Conservation (phyloP, 2,888 invertebrate genomes). For the Apomyelois bistriatella region DNA sequence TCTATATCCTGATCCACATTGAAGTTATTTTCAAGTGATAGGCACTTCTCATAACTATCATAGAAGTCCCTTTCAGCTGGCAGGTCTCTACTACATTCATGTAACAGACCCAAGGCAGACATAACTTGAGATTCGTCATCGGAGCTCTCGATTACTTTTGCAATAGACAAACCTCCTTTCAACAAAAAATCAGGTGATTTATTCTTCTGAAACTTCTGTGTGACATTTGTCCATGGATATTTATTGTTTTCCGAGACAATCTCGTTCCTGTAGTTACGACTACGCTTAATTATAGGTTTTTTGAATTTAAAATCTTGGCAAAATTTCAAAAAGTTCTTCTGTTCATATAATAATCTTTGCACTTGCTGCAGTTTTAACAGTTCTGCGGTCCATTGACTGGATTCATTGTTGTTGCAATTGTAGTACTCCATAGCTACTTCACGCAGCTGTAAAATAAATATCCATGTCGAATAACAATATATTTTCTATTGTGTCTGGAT, state of each 20-base stretch:
- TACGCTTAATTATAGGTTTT: slow-evolving; percentile 39
- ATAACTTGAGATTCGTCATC: slow-evolving; percentile 44
- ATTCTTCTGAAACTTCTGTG: slow-evolving; percentile 50
- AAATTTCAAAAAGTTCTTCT: slow-evolving; percentile 54
- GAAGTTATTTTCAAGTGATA: slow-evolving; percentile 16
- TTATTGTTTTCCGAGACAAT: slow-evolving; percentile 61
- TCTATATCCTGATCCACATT: slow-evolving; percentile 53
- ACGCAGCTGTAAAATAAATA: slow-evolving; percentile 74
- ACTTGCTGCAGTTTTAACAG: slow-evolving; percentile 64
- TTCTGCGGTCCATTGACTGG: slow-evolving; percentile 64
- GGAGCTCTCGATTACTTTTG: slow-evolving; percentile 42
- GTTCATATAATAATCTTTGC: slow-evolving; percentile 63
- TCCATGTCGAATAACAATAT: no score
- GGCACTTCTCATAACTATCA: slow-evolving; percentile 57
- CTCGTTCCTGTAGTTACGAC: slow-evolving; percentile 41
- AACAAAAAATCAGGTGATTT: slow-evolving; percentile 53
- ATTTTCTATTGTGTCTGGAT: no score
- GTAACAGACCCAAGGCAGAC: slow-evolving; percentile 46
- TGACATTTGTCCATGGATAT: slow-evolving; percentile 64
- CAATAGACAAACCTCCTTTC: slow-evolving; percentile 51
- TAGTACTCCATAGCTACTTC: slow-evolving; percentile 87
- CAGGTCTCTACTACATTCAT: slow-evolving; percentile 52
- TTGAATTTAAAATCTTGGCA: slow-evolving; percentile 59
- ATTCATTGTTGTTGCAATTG: slow-evolving; percentile 81
- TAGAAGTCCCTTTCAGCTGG: slow-evolving; percentile 61